Percentiles rank a stretch among this genome's conserved stretches.
phyloP scores from a whole-genome alignment of 2,113 vertebrate species.

The Alligator sinensis region DNA sequence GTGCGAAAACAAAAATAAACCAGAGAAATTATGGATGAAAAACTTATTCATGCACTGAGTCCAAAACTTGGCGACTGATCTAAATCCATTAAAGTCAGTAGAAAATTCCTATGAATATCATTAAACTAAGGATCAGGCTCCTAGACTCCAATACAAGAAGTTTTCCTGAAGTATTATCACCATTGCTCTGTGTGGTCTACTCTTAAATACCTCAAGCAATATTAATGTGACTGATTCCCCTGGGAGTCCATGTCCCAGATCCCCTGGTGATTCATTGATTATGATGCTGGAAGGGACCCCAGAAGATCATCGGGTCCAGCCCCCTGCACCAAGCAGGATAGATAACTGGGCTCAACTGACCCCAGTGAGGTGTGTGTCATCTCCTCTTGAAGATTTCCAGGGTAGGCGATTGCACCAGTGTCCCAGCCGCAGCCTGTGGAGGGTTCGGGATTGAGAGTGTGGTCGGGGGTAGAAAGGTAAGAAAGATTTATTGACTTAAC shows the following conservation, averaged over 20 bases:
- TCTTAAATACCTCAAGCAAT: background rate
- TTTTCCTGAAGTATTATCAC: rapidly evolving
- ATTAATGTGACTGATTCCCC: background rate
- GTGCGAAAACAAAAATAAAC: background rate
- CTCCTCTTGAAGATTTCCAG: too few species aligned
- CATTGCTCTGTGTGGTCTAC: rapidly evolving
- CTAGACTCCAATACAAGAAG: background rate
- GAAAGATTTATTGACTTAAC: too few species aligned
- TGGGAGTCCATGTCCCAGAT: background rate
- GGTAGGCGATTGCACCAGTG: too few species aligned
- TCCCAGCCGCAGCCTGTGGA: too few species aligned
- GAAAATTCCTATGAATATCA: background rate
- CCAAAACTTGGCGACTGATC: background rate
- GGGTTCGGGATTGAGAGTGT: too few species aligned
- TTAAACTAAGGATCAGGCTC: background rate
- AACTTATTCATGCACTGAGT: background rate
- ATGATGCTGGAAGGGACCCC: too few species aligned
- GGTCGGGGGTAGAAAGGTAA: too few species aligned
- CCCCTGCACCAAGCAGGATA: too few species aligned
- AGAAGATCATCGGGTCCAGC: too few species aligned
- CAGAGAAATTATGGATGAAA: background rate
- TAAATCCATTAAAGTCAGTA: background rate
- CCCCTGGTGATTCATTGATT: too few species aligned
- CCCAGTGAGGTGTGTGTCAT: too few species aligned
- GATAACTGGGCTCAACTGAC: too few species aligned